These are phyloP conservation scores for Enteromius treurensis DNA, from an alignment of 2,797 vertebrate species.

Conservation along the genomic window DNA sequence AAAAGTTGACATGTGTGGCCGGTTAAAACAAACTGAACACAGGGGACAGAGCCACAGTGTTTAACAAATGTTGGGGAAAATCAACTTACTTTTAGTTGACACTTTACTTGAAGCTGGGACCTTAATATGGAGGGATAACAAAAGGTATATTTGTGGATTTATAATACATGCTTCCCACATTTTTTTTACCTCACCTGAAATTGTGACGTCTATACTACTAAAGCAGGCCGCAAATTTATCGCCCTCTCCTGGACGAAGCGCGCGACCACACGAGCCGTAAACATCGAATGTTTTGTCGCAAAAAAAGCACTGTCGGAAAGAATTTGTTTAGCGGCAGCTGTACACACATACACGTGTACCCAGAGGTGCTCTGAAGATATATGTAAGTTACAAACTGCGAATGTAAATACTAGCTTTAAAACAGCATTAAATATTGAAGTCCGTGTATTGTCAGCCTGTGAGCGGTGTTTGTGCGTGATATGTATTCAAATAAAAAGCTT, in stretches of 20 bases:
- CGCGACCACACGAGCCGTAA: neutral
- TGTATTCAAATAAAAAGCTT: neutral
- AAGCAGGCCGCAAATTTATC: neutral
- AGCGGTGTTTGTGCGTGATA: neutral
- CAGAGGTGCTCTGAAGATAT: neutral
- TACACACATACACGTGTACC: constrained; percentile 15
- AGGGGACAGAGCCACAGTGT: too few species aligned
- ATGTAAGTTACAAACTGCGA: neutral
- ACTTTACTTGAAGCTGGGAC: neutral
- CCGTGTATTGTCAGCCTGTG: neutral
- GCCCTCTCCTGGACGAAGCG: neutral
- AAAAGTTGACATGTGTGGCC: neutral
- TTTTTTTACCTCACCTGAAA: neutral
- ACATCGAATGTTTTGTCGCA: neutral
- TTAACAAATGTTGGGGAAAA: neutral
- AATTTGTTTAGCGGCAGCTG: neutral
- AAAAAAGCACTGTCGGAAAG: neutral
- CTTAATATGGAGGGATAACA: neutral
- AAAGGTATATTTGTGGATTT: neutral
- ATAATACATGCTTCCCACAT: neutral
- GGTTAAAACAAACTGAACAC: neutral
- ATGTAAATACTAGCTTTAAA: neutral
- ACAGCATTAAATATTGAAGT: neutral
- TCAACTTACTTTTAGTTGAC: too few species aligned
- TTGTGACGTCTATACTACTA: neutral